phyloP scores from a whole-genome alignment of 2,113 vertebrate genomes.

The Caranx ignobilis region DNA sequence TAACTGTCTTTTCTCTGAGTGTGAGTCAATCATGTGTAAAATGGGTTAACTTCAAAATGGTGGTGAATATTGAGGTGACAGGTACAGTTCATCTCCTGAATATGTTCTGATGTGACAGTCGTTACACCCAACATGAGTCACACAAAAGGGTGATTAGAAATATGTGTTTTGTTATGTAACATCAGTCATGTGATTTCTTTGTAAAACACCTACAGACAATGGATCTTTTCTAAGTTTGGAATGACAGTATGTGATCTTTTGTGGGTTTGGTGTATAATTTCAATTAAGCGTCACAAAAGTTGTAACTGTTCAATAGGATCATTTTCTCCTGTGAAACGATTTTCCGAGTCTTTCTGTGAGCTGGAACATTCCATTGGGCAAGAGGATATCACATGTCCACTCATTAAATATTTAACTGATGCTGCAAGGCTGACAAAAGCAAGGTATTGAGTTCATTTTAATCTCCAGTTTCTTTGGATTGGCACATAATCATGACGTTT shows the following conservation, averaged over 20 bases:
- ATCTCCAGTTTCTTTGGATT: conserved; percentile 66
- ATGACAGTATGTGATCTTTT: neutral
- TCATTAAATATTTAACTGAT: conserved; percentile 77
- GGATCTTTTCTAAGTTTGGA: neutral
- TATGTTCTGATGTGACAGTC: neutral
- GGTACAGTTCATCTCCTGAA: too few species aligned
- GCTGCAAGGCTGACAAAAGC: conserved; percentile 65
- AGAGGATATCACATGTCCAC: conserved; percentile 70
- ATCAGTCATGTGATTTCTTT: neutral
- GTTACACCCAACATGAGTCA: neutral
- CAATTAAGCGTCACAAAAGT: neutral
- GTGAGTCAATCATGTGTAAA: neutral
- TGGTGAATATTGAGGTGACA: too few species aligned
- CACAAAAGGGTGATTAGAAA: neutral
- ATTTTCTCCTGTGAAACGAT: neutral
- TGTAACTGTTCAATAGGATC: neutral
- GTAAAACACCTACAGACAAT: neutral
- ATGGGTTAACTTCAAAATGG: neutral
- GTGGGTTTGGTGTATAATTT: neutral
- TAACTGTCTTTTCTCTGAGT: neutral
- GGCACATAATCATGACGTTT: conserved; percentile 17
- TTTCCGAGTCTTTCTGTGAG: conserved; percentile 34
- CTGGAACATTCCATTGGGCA: conserved; percentile 65
- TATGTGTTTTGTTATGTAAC: neutral
- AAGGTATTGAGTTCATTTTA: conserved; percentile 70